These are phyloP conservation scores for Corythornis cristatus DNA, from an alignment of 2,113 vertebrate genomes.

Conservation along the genomic window DNA sequence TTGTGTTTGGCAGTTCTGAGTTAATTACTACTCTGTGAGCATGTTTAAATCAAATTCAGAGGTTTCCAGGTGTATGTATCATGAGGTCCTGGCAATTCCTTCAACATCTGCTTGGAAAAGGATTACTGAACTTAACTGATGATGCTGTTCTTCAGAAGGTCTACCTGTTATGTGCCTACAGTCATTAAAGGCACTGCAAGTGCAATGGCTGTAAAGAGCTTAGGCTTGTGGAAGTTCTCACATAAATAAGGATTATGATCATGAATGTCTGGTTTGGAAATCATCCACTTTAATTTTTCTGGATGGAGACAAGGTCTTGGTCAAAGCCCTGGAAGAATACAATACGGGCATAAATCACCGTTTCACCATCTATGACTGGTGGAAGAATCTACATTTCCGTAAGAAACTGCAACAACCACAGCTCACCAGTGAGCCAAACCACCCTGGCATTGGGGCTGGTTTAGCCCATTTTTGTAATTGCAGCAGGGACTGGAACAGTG, in stretches of 20 bases:
- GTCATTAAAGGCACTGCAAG: constrained; percentile 49
- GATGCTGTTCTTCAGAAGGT: constrained; percentile 61
- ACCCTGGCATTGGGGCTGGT: background rate
- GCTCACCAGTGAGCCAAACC: background rate
- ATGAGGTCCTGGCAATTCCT: constrained; percentile 66
- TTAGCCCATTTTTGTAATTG: background rate
- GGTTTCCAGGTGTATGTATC: constrained; percentile 64
- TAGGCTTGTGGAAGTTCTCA: constrained; percentile 13
- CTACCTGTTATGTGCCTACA: constrained; percentile 41
- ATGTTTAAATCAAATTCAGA: constrained; percentile 70
- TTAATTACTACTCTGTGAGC: constrained; percentile 70
- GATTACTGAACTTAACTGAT: constrained; percentile 68
- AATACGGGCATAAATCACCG: background rate
- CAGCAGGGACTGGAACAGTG: accelerated
- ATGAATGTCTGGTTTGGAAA: constrained; percentile 38
- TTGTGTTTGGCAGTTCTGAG: constrained; percentile 60
- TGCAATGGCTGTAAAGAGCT: constrained; percentile 40
- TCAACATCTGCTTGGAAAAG: constrained; percentile 62
- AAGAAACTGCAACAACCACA: background rate
- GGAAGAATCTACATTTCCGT: background rate
- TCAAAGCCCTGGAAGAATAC: constrained; percentile 47
- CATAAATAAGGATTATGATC: constrained; percentile 56
- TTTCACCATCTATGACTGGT: accelerated
- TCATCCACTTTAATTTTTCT: constrained; percentile 36
- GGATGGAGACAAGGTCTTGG: constrained; percentile 31